These are phyloP conservation scores for Anthophora plumipes DNA, from an alignment of 2,888 invertebrate genomes.

Conservation along the genomic window DNA sequence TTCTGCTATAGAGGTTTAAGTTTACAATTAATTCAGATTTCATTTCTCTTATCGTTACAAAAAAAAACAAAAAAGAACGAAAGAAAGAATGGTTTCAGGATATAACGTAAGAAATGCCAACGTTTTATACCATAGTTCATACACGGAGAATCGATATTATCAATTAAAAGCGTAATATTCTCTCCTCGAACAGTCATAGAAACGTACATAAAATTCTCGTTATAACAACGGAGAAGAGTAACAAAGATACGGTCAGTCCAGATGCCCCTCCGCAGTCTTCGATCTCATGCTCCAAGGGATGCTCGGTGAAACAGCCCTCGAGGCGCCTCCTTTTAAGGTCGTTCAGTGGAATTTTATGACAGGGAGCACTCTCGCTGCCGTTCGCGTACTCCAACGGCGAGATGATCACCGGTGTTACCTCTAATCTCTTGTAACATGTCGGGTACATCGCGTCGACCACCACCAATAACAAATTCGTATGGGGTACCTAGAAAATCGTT, in stretches of 20 bases:
- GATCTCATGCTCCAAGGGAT: slow-evolving; percentile 87
- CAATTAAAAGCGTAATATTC: neutral
- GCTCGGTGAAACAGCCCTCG: slow-evolving; percentile 91
- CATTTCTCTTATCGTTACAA: too few relatives aligned
- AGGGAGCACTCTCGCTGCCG: slow-evolving; percentile 86
- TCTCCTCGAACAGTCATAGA: slow-evolving; percentile 35
- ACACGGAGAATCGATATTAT: neutral
- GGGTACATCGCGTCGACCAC: slow-evolving; percentile 88
- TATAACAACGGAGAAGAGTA: slow-evolving; percentile 61
- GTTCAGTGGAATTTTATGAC: slow-evolving; percentile 91
- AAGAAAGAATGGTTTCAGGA: too few relatives aligned
- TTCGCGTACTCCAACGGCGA: slow-evolving; percentile 83
- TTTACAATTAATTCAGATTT: too few relatives aligned
- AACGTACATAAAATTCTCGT: slow-evolving; percentile 58
- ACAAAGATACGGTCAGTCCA: slow-evolving; percentile 74
- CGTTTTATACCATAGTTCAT: neutral
- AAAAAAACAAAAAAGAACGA: too few relatives aligned
- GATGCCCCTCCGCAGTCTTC: slow-evolving; percentile 83
- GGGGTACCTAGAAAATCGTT: slow-evolving; percentile 86
- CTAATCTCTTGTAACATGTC: slow-evolving; percentile 85
- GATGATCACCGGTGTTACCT: slow-evolving; percentile 86
- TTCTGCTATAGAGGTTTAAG: too few relatives aligned
- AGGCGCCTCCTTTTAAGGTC: slow-evolving; percentile 88
- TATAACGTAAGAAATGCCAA: neutral
- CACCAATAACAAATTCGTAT: slow-evolving; percentile 92